Conservation (phyloP, 2,113 vertebrate genomes). For the Myotis davidii region DNA sequence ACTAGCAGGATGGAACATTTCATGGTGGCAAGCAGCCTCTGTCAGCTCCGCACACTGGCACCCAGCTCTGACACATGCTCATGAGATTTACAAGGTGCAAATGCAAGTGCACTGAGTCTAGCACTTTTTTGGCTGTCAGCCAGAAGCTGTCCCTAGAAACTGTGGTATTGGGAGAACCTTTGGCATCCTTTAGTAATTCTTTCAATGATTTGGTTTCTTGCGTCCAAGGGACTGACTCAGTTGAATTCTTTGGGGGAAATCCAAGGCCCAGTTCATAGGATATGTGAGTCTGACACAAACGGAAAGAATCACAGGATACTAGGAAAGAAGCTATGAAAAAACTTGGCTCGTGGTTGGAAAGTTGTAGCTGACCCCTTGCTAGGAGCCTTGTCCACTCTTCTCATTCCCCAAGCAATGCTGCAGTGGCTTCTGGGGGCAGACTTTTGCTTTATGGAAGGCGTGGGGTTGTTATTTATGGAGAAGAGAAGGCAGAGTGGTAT, state of each 20-base stretch:
- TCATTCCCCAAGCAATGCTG: not conserved
- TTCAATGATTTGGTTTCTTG: not conserved
- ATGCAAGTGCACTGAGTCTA: constrained; percentile 42
- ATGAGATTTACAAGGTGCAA: constrained; percentile 65
- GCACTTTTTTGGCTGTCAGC: constrained; percentile 18
- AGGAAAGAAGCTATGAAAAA: not conserved
- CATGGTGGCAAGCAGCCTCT: not conserved
- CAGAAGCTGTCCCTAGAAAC: not conserved
- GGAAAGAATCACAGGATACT: not conserved
- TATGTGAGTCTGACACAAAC: not conserved
- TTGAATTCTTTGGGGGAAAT: not conserved
- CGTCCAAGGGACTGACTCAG: not conserved
- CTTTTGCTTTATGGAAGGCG: not conserved
- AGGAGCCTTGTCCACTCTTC: not conserved
- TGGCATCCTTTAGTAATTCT: not conserved
- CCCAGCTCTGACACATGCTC: constrained; percentile 34
- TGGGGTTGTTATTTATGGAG: not conserved
- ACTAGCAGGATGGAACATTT: not conserved
- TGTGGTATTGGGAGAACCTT: not conserved
- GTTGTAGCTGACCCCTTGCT: not conserved
- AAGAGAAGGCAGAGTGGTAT: not conserved
- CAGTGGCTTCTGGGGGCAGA: not conserved
- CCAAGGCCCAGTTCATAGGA: not conserved
- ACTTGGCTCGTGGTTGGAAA: not conserved
- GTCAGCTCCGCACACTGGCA: not conserved